Percentiles rank a stretch among this genome's conserved stretches.
phyloP scores from a whole-genome alignment of 2,797 vertebrate genomes.

The Peromyscus nudipes region DNA sequence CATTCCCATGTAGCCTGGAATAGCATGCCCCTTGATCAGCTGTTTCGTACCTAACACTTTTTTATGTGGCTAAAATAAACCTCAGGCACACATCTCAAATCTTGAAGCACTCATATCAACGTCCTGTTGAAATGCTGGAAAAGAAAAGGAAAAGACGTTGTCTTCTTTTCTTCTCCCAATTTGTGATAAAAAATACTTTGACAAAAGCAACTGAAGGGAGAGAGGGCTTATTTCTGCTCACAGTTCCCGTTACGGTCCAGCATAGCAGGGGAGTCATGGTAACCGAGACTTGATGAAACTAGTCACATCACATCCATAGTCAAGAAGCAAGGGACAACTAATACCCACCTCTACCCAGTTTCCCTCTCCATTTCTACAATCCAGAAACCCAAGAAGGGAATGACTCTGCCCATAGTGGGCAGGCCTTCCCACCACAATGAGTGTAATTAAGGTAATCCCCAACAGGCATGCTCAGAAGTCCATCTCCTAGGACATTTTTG shows the following conservation, averaged over 20 bases:
- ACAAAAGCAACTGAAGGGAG: background rate
- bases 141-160: background rate
- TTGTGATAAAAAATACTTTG: background rate
- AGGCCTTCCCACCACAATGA: background rate
- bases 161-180: background rate
- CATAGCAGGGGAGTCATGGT: background rate
- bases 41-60: background rate
- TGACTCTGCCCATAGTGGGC: background rate
- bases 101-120: background rate
- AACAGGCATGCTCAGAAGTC: background rate
- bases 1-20: background rate
- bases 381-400: background rate
- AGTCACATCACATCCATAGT: background rate
- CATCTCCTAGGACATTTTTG: background rate
- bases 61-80: background rate
- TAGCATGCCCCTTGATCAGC: background rate
- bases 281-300: background rate
- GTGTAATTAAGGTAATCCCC: background rate
- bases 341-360: background rate
- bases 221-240: background rate
- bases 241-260: background rate
- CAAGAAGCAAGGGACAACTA: background rate
- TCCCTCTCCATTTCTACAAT: background rate
- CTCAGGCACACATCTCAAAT: background rate
- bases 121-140: no score